A percentile compares a stretch with the other conserved stretches of the same genome.
Conservation (phyloP, 2,113 vertebrate species). For the Isurus oxyrinchus region DNA sequence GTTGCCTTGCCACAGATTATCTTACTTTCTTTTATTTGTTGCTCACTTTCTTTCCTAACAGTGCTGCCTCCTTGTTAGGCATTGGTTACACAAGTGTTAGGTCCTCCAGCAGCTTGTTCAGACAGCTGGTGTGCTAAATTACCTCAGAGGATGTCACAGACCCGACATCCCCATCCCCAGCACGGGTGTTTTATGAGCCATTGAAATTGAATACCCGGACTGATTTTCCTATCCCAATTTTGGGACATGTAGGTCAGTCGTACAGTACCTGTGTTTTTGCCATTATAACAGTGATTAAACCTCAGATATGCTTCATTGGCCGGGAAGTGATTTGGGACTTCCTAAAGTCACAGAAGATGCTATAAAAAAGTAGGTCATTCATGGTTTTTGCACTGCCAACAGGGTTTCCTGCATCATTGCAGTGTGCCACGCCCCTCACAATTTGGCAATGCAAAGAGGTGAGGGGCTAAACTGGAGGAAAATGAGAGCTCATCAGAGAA, state of each 20-base stretch:
- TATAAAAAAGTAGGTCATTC: neutral
- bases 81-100: neutral
- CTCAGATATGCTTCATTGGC: neutral
- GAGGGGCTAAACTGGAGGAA: no score
- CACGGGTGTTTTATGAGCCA: neutral
- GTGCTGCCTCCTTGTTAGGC: neutral
- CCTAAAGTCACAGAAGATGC: neutral
- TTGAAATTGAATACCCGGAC: neutral
- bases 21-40: neutral
- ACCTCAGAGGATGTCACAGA: neutral
- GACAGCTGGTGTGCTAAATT: neutral
- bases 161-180: neutral
- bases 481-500: no score
- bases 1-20: neutral
- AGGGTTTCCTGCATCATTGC: no score
- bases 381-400: no score
- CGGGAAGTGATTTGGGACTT: neutral
- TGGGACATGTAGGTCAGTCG: neutral
- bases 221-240: neutral
- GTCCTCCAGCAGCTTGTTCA: neutral
- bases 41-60: neutral
- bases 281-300: neutral
- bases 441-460: no score
- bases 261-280: neutral
- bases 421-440: no score